Percentiles rank a stretch among this genome's conserved stretches.
These are phyloP conservation scores for Oscheius onirici DNA, from an alignment of 2,888 invertebrate genomes.

Conservation along the genomic window DNA sequence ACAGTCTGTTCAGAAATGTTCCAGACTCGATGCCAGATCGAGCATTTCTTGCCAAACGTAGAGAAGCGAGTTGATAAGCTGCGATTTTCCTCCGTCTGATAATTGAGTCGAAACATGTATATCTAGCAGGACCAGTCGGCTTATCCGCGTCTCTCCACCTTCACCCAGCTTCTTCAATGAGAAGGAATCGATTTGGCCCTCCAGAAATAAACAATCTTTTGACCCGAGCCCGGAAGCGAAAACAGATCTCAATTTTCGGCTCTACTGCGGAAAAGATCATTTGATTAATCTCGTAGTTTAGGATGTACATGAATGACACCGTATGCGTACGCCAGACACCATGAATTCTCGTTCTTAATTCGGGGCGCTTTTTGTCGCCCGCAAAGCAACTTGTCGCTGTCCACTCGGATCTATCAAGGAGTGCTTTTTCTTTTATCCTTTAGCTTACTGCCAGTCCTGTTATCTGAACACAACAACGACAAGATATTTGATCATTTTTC, in stretches of 20 bases:
- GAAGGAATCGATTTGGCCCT: slow-evolving; percentile 2
- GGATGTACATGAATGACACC: background rate
- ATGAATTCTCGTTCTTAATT: slow-evolving; percentile 30
- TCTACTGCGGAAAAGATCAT: background rate
- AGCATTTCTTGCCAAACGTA: too few species aligned
- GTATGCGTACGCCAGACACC: slow-evolving; percentile 8
- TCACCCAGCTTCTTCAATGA: slow-evolving; percentile 7
- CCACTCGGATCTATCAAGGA: slow-evolving; percentile 10
- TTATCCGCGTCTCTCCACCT: slow-evolving; percentile 28
- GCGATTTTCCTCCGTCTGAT: background rate
- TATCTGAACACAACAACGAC: background rate
- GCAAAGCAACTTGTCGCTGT: slow-evolving; percentile 24
- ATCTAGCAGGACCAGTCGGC: slow-evolving; percentile 24
- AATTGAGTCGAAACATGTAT: slow-evolving; percentile 19
- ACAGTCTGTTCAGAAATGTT: too few species aligned
- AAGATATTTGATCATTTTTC: background rate
- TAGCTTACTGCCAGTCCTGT: background rate
- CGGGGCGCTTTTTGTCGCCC: slow-evolving; percentile 24
- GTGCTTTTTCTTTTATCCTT: background rate
- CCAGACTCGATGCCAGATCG: too few species aligned
- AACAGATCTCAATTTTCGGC: background rate
- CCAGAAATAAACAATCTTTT: slow-evolving; percentile 9
- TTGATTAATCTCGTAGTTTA: slow-evolving; percentile 1
- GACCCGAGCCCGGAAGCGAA: background rate
- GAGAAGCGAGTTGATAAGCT: slow-evolving; percentile 2